Base-by-base conservation (phyloP, 2,113 vertebrate species). In the Megaceryle maxima region DNA sequence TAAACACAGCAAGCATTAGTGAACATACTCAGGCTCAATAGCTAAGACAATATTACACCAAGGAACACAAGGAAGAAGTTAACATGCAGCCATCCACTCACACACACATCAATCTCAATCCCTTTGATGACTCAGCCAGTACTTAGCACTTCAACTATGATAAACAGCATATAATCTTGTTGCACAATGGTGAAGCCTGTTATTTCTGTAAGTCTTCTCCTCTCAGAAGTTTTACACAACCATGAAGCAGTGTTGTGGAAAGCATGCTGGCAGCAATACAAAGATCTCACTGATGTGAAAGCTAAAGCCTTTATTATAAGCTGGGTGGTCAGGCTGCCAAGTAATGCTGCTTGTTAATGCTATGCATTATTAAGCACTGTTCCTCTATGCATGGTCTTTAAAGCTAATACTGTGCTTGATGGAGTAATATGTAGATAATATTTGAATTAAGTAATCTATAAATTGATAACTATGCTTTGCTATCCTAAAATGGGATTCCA, bases 261-360 rank as follows among this genome's bases (percentile, higher is more conserved):
- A 91, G 85, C 92, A 59, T 67, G 91, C 88, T 96, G 96, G 91
- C 96, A 97, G 92, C 68, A 86, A 88, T 43, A 87, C 92, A 96
- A 97, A 96, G 96, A 89, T 92, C 90, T 86, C 95, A 86, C 83
- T 97, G 93, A 96, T 93, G 83, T 78, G 91, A 96, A 97, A 96
- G 76, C 88, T 80, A 94, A 95, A 93, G 93, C 91, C 89, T 95
- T 95, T 94, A 41, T 95, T 84, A 90, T 83, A 91, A 97, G 48
- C 76, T 76, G 73, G 57, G 81, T 73, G 68, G 48, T 91, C 87
- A 95, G 55, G 55, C 85, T 97, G 93, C 93, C 95, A 96, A 97
- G 83, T 67, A 95, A 93, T 87, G 94, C 75, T 82, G 81, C 62
- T 95, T 74, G 62, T 83, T 93, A 94, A 85, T 72, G 76, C 64